Conservation (phyloP, 2,888 invertebrate species). For the Synergus laeviventris region DNA sequence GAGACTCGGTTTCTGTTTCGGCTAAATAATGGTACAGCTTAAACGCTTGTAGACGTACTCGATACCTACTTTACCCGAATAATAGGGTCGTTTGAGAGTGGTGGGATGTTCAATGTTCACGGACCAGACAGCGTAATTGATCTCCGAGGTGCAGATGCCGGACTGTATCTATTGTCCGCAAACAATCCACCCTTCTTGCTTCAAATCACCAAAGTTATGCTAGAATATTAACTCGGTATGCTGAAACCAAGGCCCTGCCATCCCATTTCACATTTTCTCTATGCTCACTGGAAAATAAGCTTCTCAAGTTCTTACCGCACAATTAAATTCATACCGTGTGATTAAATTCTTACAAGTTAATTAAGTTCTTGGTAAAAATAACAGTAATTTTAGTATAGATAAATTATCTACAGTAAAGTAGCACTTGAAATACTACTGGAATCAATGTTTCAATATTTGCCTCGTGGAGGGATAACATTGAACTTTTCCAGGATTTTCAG, state of each 20-base stretch:
- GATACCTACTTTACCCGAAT: slow-evolving; percentile 45
- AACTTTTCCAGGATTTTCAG: not conserved
- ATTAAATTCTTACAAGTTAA: not conserved
- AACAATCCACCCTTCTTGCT: slow-evolving; percentile 2
- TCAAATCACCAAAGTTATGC: slow-evolving; percentile 7
- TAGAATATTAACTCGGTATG: slow-evolving; percentile 7
- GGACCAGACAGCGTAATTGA: slow-evolving; percentile 1
- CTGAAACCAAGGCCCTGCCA: not conserved
- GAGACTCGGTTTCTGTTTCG: not conserved
- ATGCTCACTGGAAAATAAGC: not conserved
- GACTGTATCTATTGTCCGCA: slow-evolving; percentile 7
- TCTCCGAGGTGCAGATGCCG: not conserved
- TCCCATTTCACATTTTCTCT: not conserved
- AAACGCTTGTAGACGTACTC: slow-evolving; percentile 28
- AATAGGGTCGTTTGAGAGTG: slow-evolving; percentile 46
- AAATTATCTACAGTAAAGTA: too few species aligned
- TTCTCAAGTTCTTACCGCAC: not conserved
- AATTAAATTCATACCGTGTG: not conserved
- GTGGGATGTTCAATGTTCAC: slow-evolving; percentile 47
- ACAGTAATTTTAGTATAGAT: not conserved
- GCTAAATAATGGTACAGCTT: slow-evolving; percentile 25
- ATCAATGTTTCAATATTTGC: not conserved
- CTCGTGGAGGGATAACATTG: not conserved
- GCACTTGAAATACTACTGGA: too few species aligned
- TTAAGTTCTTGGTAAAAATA: not conserved